phyloP scores from a whole-genome alignment of 2,113 vertebrate genomes.

The Forbesichthys agassizii region DNA sequence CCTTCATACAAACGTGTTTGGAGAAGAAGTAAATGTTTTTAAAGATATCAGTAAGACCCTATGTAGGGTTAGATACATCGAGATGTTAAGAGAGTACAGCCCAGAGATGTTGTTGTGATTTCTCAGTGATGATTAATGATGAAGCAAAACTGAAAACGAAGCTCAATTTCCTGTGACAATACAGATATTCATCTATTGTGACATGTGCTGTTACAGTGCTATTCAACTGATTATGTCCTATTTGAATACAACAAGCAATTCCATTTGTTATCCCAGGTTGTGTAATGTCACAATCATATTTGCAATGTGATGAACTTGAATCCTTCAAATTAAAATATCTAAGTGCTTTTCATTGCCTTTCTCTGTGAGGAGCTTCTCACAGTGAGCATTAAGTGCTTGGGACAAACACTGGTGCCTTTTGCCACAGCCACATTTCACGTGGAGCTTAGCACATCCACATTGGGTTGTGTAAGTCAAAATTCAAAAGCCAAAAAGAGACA shows the following conservation, averaged over 20 bases:
- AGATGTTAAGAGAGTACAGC: neutral
- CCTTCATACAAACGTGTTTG: slow-evolving; percentile 12
- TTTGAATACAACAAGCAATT: neutral
- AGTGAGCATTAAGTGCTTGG: slow-evolving; percentile 46
- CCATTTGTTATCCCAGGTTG: slow-evolving; percentile 3
- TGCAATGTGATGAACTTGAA: slow-evolving; percentile 12
- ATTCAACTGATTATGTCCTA: slow-evolving; percentile 6
- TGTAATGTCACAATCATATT: slow-evolving; percentile 29
- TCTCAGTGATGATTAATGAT: neutral
- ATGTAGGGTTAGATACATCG: neutral
- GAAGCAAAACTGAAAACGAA: neutral
- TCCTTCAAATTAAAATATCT: slow-evolving; percentile 5
- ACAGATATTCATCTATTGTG: neutral
- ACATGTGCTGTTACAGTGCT: neutral
- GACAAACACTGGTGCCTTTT: slow-evolving; percentile 42
- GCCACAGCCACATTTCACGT: slow-evolving; percentile 43
- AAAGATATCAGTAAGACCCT: neutral
- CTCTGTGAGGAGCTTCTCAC: slow-evolving; percentile 41
- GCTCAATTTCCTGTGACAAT: neutral
- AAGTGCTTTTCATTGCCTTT: slow-evolving; percentile 26
- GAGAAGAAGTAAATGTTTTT: slow-evolving; percentile 19
- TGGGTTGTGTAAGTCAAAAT: slow-evolving; percentile 31
- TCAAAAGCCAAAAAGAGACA: slow-evolving; percentile 48
- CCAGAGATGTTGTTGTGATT: neutral
- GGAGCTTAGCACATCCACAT: slow-evolving; percentile 30